Conservation (phyloP, 2,888 invertebrate species). For the Loripinus fragilis region DNA sequence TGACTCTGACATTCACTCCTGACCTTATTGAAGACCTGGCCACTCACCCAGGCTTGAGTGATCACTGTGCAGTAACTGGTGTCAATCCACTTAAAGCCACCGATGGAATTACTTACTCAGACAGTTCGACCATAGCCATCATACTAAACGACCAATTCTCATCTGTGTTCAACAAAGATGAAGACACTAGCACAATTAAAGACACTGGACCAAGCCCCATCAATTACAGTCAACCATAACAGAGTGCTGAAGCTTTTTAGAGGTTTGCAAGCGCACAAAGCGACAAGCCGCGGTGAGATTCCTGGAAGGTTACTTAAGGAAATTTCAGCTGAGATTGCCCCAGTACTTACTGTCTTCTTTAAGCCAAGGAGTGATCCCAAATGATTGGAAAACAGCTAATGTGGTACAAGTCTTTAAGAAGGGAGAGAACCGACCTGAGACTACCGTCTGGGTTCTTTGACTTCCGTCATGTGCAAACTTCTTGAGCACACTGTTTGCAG, state of each 20-base stretch:
- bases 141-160: constrained; percentile 32
- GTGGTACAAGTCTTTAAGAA: too few relatives aligned
- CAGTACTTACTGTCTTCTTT: too few relatives aligned
- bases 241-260: background rate
- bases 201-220: constrained; percentile 15
- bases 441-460: constrained; percentile 17
- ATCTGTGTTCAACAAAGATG: constrained; percentile 24
- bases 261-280: background rate
- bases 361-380: too few relatives aligned
- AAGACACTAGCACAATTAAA: constrained; percentile 14
- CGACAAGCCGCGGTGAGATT: background rate
- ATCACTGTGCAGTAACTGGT: too few relatives aligned
- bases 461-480: too few relatives aligned
- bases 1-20: too few relatives aligned
- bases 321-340: too few relatives aligned
- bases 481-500: too few relatives aligned
- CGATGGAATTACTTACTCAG: background rate
- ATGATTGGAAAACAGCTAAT: too few relatives aligned
- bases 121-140: constrained; percentile 22
- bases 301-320: background rate
- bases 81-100: background rate
- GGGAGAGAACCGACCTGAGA: background rate
- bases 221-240: background rate
- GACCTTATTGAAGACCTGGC: too few relatives aligned
- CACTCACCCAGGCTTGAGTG: too few relatives aligned